phyloP scores from a whole-genome alignment of 2,888 invertebrate species.

The Anthophora plumipes region DNA sequence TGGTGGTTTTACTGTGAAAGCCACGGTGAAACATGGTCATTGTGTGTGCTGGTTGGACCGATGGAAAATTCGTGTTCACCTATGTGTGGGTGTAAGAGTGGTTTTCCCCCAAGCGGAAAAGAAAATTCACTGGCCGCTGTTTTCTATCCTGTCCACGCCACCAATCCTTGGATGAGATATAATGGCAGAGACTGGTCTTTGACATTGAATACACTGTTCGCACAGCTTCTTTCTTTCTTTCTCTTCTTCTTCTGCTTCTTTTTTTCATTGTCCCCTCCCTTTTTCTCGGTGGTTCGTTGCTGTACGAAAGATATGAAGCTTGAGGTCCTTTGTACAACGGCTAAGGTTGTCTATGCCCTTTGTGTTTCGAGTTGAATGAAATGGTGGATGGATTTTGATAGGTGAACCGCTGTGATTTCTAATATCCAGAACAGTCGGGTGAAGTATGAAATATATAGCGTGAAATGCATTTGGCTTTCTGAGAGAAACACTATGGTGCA shows the following conservation, averaged over 20 bases:
- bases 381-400: neutral
- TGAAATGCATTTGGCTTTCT: neutral
- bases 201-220: conserved; percentile 29
- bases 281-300: neutral
- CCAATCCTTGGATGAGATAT: conserved; percentile 14
- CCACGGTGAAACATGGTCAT: conserved; percentile 56
- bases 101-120: conserved; percentile 43
- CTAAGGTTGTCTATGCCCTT: neutral
- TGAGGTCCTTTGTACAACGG: neutral
- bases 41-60: conserved; percentile 53
- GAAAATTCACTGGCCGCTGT: conserved; percentile 34
- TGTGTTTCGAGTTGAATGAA: neutral
- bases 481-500: neutral
- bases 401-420: neutral
- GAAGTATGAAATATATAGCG: neutral
- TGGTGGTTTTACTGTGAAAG: conserved; percentile 66
- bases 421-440: neutral
- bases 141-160: conserved; percentile 10
- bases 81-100: neutral
- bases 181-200: conserved; percentile 17
- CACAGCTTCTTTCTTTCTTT: neutral
- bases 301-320: conserved; percentile 12
- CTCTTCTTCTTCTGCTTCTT: no score
- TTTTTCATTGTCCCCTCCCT: neutral
- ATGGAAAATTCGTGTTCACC: conserved; percentile 62